Conservation (phyloP, 2,797 vertebrate genomes). For the Balearica regulorum region DNA sequence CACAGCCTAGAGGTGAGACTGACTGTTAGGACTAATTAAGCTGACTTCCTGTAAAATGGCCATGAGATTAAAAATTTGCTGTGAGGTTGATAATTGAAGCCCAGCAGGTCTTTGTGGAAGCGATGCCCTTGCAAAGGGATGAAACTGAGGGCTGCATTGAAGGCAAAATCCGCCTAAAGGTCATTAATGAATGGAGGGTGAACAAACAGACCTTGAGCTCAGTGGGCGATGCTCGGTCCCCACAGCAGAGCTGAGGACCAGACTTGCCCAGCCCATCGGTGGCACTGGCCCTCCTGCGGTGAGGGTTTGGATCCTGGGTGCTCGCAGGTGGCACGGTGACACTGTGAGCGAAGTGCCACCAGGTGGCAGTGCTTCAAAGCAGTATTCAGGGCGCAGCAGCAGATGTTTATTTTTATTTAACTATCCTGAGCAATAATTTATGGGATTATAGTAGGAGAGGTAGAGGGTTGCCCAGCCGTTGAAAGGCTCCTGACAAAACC, state of each 20-base stretch:
- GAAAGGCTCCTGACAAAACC: neutral
- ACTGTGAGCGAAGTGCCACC: neutral
- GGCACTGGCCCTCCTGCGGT: neutral
- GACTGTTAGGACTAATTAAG: neutral
- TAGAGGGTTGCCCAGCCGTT: fast-evolving
- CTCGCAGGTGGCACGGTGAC: neutral
- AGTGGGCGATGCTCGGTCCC: fast-evolving
- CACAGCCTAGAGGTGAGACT: neutral
- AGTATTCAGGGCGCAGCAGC: fast-evolving
- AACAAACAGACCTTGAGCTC: fast-evolving
- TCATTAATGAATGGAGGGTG: neutral
- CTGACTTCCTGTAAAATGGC: neutral
- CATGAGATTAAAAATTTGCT: neutral
- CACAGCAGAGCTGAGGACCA: neutral
- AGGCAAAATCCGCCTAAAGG: neutral
- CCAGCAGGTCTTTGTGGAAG: neutral
- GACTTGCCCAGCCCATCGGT: neutral
- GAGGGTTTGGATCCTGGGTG: neutral
- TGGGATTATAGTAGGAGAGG: fast-evolving
- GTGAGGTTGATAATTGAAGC: neutral
- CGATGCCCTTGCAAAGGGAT: neutral
- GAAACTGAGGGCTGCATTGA: fast-evolving
- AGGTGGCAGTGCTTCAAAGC: slow-evolving; percentile 7
- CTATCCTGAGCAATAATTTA: fast-evolving
- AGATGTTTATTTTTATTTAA: neutral